phyloP scores from a whole-genome alignment of 1,140 invertebrate species.

The Cyclargus thomasi region DNA sequence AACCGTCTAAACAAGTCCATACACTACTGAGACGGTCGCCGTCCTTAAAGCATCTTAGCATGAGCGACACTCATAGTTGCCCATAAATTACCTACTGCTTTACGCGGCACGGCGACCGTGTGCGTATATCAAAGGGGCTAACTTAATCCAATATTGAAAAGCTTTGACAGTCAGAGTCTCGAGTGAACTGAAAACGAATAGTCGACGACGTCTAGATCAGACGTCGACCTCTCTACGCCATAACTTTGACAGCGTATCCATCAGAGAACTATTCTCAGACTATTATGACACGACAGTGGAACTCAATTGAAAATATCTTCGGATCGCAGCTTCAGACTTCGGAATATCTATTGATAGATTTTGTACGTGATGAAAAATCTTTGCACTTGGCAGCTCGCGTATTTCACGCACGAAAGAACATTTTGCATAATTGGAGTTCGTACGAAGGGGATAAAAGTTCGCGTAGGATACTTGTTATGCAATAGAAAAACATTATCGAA shows the following conservation, averaged over 20 bases:
- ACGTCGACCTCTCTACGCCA: not conserved
- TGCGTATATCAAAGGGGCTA: too few species aligned
- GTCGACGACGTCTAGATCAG: too few species aligned
- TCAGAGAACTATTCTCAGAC: not conserved
- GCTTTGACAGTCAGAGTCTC: not conserved
- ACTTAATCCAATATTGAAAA: not conserved
- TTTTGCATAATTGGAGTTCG: not conserved
- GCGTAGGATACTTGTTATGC: not conserved
- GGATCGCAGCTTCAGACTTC: not conserved
- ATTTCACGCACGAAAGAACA: not conserved
- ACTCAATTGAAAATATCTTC: not conserved
- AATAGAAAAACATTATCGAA: too few species aligned
- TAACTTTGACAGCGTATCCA: not conserved
- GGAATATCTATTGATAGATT: not conserved
- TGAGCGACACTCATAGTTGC: too few species aligned
- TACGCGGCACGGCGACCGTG: too few species aligned
- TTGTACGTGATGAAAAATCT: not conserved
- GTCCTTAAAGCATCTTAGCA: too few species aligned
- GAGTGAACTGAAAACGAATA: not conserved
- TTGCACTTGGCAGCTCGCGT: not conserved
- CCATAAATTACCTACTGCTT: too few species aligned
- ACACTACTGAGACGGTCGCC: too few species aligned
- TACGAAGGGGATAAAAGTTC: not conserved
- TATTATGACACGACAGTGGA: not conserved
- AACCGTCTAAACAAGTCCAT: too few species aligned